Conservation (phyloP, 2,888 invertebrate genomes). For the Mamestra brassicae region DNA sequence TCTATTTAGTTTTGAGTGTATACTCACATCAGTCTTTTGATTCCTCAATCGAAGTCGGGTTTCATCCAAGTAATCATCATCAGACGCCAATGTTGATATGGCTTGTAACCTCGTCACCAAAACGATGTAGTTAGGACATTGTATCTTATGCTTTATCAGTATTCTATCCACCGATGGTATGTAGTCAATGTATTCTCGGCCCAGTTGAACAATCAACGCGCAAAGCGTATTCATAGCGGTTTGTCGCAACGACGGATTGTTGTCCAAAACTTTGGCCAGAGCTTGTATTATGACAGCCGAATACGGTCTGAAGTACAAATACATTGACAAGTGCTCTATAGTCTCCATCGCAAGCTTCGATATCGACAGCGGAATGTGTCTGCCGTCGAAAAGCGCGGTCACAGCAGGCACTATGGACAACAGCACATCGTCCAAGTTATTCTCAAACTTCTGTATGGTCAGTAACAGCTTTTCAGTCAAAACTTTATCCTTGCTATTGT, state of each 20-base stretch:
- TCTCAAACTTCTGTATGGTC: slow-evolving; percentile 98
- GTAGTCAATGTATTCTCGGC: slow-evolving; percentile 97
- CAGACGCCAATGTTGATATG: slow-evolving; percentile 94
- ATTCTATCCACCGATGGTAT: slow-evolving; percentile 97
- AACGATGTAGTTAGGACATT: slow-evolving; percentile 94
- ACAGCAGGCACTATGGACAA: slow-evolving; percentile 98
- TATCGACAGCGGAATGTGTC: slow-evolving; percentile 95
- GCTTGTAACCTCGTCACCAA: slow-evolving; percentile 94
- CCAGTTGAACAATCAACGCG: slow-evolving; percentile 96
- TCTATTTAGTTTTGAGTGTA: background rate
- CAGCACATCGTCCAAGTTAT: slow-evolving; percentile 98
- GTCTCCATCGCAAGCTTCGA: slow-evolving; percentile 95
- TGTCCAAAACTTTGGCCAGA: slow-evolving; percentile 96
- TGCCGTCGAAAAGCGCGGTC: slow-evolving; percentile 96
- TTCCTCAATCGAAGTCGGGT: slow-evolving; percentile 92
- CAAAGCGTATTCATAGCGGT: slow-evolving; percentile 98
- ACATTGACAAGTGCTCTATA: slow-evolving; percentile 96
- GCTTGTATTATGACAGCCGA: slow-evolving; percentile 98
- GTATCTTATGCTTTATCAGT: slow-evolving; percentile 95
- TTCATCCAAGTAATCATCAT: slow-evolving; percentile 93
- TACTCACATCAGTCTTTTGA: slow-evolving; percentile 93
- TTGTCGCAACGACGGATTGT: slow-evolving; percentile 93
- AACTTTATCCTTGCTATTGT: slow-evolving; percentile 95
- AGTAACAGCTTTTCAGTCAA: slow-evolving; percentile 96
- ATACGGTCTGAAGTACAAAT: slow-evolving; percentile 97